These are phyloP conservation scores for Drosophila pegasa DNA, from an alignment of 2,888 invertebrate species.

Conservation along the genomic window DNA sequence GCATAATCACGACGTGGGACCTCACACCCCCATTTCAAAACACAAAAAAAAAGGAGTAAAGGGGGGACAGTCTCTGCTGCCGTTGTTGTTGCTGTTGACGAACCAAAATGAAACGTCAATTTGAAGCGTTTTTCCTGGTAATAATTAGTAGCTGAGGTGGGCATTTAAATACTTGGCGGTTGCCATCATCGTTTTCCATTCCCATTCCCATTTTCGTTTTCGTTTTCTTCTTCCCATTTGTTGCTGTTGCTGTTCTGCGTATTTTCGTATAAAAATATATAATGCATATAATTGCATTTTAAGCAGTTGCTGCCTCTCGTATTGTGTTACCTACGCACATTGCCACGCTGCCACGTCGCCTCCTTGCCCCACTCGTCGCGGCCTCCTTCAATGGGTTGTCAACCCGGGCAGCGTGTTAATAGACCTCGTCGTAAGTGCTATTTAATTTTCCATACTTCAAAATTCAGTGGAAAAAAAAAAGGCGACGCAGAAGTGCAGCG, in stretches of 20 bases:
- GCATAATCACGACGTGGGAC: slow-evolving; percentile 71
- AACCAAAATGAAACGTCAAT: slow-evolving; percentile 82
- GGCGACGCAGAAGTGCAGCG: slow-evolving; percentile 34
- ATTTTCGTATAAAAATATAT: slow-evolving; percentile 76
- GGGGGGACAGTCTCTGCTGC: neutral
- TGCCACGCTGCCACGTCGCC: neutral
- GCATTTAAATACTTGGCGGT: slow-evolving; percentile 82
- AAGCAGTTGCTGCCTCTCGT: slow-evolving; percentile 76
- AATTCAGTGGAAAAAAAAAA: slow-evolving; percentile 63
- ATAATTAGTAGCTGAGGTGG: slow-evolving; percentile 84
- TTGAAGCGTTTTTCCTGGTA: slow-evolving; percentile 84
- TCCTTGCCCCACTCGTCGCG: neutral
- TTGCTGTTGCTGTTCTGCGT: slow-evolving; percentile 54
- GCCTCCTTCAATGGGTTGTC: slow-evolving; percentile 30
- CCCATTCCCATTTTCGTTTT: slow-evolving; percentile 58
- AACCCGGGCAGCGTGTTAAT: slow-evolving; percentile 56
- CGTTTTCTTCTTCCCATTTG: slow-evolving; percentile 11
- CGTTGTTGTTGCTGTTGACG: slow-evolving; percentile 18
- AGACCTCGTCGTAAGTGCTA: slow-evolving; percentile 61
- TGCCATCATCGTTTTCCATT: slow-evolving; percentile 62
- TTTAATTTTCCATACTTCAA: slow-evolving; percentile 72
- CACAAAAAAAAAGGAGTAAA: neutral
- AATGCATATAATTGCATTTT: slow-evolving; percentile 82
- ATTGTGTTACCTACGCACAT: slow-evolving; percentile 69
- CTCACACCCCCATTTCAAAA: slow-evolving; percentile 11